phyloP scores from a whole-genome alignment of 2,113 vertebrate species.

The Catagonus wagneri region DNA sequence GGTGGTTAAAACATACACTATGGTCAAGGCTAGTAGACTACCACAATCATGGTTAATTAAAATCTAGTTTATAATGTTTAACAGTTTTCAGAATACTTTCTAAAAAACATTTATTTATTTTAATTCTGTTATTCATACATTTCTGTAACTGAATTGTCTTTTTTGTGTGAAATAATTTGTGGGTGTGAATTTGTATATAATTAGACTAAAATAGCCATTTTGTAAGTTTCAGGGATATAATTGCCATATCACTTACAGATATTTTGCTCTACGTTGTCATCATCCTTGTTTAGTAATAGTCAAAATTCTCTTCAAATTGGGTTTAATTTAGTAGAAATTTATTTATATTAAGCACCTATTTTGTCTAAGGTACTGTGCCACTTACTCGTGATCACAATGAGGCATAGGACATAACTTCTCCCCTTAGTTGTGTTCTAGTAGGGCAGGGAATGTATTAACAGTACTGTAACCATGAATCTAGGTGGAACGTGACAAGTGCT shows the following conservation, averaged over 20 bases:
- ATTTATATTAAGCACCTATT: neutral
- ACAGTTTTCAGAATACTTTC: conserved; percentile 7
- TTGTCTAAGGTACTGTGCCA: neutral
- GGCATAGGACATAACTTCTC: neutral
- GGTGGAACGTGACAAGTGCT: neutral
- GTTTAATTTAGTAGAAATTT: neutral
- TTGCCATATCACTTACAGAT: neutral
- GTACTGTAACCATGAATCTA: neutral
- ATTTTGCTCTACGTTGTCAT: neutral
- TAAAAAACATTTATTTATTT: neutral
- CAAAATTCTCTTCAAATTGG: neutral
- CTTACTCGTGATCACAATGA: neutral
- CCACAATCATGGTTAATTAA: conserved; percentile 9
- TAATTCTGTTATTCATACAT: neutral
- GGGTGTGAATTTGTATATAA: conserved; percentile 18
- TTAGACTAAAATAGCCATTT: neutral
- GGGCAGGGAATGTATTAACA: neutral
- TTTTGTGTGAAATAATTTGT: conserved; percentile 30
- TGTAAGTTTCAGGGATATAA: neutral
- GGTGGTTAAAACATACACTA: neutral
- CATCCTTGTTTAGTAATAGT: neutral
- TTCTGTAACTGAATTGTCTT: neutral
- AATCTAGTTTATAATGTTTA: conserved; percentile 30
- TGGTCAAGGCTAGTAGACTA: neutral
- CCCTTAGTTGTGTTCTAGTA: neutral